Percentiles rank a stretch among this genome's conserved stretches.
These are phyloP conservation scores for Leptocoma aspasia DNA, from an alignment of 2,113 vertebrate species.

Conservation along the genomic window DNA sequence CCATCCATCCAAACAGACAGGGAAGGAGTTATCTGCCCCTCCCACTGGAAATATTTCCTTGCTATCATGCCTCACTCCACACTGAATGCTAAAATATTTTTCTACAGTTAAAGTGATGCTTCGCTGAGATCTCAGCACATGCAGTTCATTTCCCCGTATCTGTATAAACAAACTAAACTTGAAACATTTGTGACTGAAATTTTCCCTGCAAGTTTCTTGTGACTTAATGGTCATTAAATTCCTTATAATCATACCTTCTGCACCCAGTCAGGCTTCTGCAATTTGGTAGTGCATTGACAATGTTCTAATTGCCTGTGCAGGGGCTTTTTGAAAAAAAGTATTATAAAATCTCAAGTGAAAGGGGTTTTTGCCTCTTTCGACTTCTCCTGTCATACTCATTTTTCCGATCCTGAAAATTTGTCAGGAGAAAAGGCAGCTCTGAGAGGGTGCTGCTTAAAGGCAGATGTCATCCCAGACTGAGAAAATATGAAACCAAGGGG, in stretches of 20 bases:
- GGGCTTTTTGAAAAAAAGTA: not conserved
- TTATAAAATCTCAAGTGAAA: not conserved
- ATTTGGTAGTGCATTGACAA: not conserved
- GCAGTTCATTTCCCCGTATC: not conserved
- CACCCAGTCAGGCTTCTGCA: not conserved
- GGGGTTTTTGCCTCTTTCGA: not conserved
- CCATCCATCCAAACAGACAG: not conserved
- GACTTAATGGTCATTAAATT: not conserved
- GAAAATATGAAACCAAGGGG: conserved; percentile 13
- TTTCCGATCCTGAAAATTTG: not conserved
- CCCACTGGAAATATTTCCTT: not conserved
- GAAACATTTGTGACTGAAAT: not conserved
- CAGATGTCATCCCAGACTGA: conserved; percentile 49
- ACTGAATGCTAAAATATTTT: not conserved
- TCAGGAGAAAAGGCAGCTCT: conserved; percentile 21
- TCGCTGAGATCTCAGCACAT: not conserved
- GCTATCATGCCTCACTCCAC: not conserved
- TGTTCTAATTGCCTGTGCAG: not conserved
- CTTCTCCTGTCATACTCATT: not conserved
- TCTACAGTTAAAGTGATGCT: conserved; percentile 1
- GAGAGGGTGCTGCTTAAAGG: conserved; percentile 3
- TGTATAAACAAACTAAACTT: not conserved
- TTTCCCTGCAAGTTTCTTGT: not conserved
- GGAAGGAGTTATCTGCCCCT: not conserved
- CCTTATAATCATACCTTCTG: not conserved